phyloP scores from a whole-genome alignment of 1,140 invertebrate species.

The Xylocopa sonorina region DNA sequence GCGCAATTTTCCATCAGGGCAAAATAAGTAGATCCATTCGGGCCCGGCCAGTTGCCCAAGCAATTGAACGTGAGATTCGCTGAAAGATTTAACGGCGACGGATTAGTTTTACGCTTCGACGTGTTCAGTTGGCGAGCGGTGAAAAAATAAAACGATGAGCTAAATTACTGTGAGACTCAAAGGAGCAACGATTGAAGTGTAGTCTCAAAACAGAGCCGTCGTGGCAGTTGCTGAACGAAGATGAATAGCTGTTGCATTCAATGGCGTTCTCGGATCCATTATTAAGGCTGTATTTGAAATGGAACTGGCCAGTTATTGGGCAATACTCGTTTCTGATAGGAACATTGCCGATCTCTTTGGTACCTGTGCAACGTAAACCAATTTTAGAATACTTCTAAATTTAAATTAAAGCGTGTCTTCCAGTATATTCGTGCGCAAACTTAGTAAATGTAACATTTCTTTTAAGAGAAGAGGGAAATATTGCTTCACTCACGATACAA shows the following conservation, averaged over 20 bases:
- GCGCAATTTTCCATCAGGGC: constrained; percentile 84
- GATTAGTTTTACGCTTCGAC: not conserved
- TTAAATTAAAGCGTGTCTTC: too few relatives aligned
- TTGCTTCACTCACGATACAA: constrained; percentile 76
- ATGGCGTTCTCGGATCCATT: constrained; percentile 81
- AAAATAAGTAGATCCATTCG: constrained; percentile 84
- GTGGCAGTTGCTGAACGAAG: constrained; percentile 86
- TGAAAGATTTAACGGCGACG: constrained; percentile 20
- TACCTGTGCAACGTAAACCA: constrained; percentile 78
- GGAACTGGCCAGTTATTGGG: constrained; percentile 86
- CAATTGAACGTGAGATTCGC: constrained; percentile 87
- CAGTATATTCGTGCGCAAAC: too few relatives aligned
- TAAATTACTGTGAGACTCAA: constrained; percentile 82
- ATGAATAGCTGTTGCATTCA: constrained; percentile 83
- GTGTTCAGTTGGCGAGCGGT: not conserved
- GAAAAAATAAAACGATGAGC: not conserved
- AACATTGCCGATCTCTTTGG: constrained; percentile 80
- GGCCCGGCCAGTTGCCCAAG: constrained; percentile 85
- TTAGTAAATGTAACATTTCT: too few relatives aligned
- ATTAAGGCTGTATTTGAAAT: constrained; percentile 84
- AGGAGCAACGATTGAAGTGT: constrained; percentile 83
- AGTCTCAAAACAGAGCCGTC: constrained; percentile 84
- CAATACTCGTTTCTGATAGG: constrained; percentile 85
- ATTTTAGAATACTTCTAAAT: too few relatives aligned
- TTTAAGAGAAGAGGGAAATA: too few relatives aligned